A percentile compares a stretch with the other conserved stretches of the same genome.
phyloP scores from a whole-genome alignment of 2,113 vertebrate species.

The Oryzias woworae region DNA sequence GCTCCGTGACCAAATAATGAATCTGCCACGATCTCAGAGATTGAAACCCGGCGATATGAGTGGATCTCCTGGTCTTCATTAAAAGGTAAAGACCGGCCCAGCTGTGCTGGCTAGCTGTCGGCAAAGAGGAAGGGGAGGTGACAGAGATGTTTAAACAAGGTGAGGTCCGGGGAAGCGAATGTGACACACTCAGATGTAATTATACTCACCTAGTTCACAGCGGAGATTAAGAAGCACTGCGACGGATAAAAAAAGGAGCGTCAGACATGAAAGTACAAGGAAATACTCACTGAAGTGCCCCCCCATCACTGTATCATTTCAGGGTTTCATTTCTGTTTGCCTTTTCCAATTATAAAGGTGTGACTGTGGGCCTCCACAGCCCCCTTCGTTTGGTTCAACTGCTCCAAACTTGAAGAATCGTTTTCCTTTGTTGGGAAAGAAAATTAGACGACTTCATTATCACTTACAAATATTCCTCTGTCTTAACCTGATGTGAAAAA shows the following conservation, averaged over 20 bases:
- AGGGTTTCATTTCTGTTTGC: constrained; percentile 65
- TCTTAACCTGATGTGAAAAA: constrained; percentile 16
- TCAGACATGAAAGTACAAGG: constrained; percentile 57
- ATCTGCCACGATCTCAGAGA: constrained; percentile 83
- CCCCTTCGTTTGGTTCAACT: constrained; percentile 20
- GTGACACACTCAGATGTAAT: constrained; percentile 73
- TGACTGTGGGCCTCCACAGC: constrained; percentile 42
- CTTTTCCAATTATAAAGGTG: constrained; percentile 76
- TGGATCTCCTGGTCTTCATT: constrained; percentile 86
- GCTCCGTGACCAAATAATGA: constrained; percentile 85
- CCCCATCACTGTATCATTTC: constrained; percentile 45
- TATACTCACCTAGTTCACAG: constrained; percentile 67
- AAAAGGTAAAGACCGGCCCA: constrained; percentile 79
- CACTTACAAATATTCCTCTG: constrained; percentile 46
- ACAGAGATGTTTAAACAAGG: constrained; percentile 83
- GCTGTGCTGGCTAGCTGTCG: constrained; percentile 74
- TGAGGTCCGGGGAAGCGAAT: constrained; percentile 54
- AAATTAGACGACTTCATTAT: constrained; percentile 56
- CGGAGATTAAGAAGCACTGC: constrained; percentile 60
- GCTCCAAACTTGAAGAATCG: constrained; percentile 19
- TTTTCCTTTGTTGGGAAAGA: constrained; percentile 39
- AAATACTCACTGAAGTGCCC: constrained; percentile 46
- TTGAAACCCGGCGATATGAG: constrained; percentile 84
- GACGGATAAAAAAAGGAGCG: constrained; percentile 40
- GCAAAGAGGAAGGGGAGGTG: constrained; percentile 59